Conservation (phyloP, 2,888 invertebrate species). For the Sinohyriopsis cumingii region DNA sequence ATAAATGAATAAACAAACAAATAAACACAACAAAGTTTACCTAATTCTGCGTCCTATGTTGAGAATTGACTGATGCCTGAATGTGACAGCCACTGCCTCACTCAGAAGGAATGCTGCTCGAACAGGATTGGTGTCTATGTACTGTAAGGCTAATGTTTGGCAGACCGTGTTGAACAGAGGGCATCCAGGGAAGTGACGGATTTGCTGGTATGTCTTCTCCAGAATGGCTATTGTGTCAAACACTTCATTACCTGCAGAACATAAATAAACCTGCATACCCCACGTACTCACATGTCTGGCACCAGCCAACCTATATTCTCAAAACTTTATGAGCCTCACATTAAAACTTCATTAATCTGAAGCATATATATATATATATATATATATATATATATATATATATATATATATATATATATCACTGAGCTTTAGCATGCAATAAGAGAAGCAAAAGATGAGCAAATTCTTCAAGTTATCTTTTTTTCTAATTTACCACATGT, state of each 20-base stretch:
- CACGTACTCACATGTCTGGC: too few species aligned
- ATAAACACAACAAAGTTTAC: slow-evolving; percentile 23
- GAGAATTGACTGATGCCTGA: slow-evolving; percentile 59
- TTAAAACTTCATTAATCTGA: too few species aligned
- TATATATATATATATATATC: too few species aligned
- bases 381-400: too few species aligned
- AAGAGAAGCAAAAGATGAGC: too few species aligned
- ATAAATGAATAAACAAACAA: background rate
- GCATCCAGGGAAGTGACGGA: slow-evolving; percentile 53
- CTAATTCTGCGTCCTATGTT: slow-evolving; percentile 51
- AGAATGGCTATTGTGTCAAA: slow-evolving; percentile 29
- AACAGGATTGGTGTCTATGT: slow-evolving; percentile 26
- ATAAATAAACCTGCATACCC: background rate
- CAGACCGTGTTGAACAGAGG: slow-evolving; percentile 55
- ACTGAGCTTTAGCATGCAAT: too few species aligned
- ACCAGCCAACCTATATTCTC: background rate
- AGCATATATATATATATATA: too few species aligned
- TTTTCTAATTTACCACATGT: too few species aligned
- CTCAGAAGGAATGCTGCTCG: slow-evolving; percentile 60
- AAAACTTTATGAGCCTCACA: too few species aligned
- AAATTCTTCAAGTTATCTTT: too few species aligned
- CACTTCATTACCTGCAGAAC: slow-evolving; percentile 2
- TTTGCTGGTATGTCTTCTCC: slow-evolving; percentile 43
- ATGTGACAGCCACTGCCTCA: slow-evolving; percentile 63
- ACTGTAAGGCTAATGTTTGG: slow-evolving; percentile 52